A percentile compares a stretch with the other conserved stretches of the same genome.
Evolutionary conservation across 2,797 vertebrate species (phyloP).

Genomic region (Heterohyrax brucei): DNA sequence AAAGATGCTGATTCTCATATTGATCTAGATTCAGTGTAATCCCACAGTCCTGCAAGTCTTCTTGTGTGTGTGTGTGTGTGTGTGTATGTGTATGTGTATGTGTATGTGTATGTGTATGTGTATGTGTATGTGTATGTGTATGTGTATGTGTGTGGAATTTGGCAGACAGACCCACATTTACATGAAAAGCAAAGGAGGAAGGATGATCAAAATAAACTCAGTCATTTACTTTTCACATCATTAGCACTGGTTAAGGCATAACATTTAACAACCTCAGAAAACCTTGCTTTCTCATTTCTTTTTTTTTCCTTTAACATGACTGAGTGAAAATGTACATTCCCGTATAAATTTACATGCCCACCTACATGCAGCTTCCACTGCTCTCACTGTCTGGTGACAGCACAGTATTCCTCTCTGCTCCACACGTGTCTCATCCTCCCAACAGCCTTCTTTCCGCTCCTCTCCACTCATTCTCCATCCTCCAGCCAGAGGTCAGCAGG

Average conservation of each 20-base stretch:
- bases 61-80: not conserved
- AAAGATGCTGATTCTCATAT: not conserved
- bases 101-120: too few species aligned
- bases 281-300: not conserved
- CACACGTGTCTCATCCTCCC: too few species aligned
- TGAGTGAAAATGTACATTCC: too few species aligned
- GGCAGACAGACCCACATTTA: not conserved
- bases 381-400: too few species aligned
- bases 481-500: too few species aligned
- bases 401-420: too few species aligned
- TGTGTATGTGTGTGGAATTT: not conserved
- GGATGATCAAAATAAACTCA: not conserved
- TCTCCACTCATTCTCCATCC: too few species aligned
- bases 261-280: not conserved
- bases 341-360: too few species aligned
- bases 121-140: not conserved
- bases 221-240: not conserved
- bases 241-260: not conserved
- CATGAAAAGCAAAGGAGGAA: not conserved
- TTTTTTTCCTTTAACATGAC: too few species aligned
- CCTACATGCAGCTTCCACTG: too few species aligned
- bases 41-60: not conserved
- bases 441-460: too few species aligned
- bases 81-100: not conserved
- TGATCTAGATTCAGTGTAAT: not conserved